phyloP scores from a whole-genome alignment of 2,113 vertebrate genomes.

The Misgurnus anguillicaudatus region DNA sequence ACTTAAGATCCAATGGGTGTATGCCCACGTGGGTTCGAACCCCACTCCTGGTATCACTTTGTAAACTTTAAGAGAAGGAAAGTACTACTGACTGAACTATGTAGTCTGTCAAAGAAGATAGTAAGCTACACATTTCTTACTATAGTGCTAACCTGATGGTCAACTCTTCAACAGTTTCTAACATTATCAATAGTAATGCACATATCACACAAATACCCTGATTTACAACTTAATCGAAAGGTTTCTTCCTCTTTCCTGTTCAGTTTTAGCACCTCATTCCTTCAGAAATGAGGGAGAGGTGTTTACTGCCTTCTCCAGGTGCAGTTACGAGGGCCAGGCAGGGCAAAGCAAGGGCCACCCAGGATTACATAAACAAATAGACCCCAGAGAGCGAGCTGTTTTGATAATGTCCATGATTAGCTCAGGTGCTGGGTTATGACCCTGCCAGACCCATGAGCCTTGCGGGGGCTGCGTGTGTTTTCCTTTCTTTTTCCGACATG shows the following conservation, averaged over 20 bases:
- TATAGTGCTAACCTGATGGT: too few species aligned
- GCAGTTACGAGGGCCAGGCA: constrained; percentile 27
- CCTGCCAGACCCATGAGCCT: constrained; percentile 44
- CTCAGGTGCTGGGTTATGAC: constrained; percentile 62
- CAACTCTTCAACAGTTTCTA: too few species aligned
- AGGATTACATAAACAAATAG: constrained; percentile 53
- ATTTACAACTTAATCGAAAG: neutral
- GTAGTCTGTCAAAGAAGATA: neutral
- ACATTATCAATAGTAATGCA: neutral
- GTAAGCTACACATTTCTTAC: too few species aligned
- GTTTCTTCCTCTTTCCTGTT: constrained; percentile 20
- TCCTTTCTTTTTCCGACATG: constrained; percentile 42
- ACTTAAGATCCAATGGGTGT: neutral
- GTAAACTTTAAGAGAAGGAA: neutral
- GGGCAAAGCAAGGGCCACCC: constrained; percentile 48
- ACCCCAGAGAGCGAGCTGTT: constrained; percentile 49
- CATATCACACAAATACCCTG: neutral
- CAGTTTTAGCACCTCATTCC: constrained; percentile 26
- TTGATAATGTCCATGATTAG: constrained; percentile 60
- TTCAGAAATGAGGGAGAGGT: constrained; percentile 20
- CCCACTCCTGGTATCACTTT: neutral
- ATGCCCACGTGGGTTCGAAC: neutral
- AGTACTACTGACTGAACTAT: too few species aligned
- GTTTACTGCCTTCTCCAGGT: constrained; percentile 44
- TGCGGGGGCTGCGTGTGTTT: constrained; percentile 48